Base-by-base conservation (phyloP, 1,140 invertebrate species). In the Laupala kohalensis region DNA sequence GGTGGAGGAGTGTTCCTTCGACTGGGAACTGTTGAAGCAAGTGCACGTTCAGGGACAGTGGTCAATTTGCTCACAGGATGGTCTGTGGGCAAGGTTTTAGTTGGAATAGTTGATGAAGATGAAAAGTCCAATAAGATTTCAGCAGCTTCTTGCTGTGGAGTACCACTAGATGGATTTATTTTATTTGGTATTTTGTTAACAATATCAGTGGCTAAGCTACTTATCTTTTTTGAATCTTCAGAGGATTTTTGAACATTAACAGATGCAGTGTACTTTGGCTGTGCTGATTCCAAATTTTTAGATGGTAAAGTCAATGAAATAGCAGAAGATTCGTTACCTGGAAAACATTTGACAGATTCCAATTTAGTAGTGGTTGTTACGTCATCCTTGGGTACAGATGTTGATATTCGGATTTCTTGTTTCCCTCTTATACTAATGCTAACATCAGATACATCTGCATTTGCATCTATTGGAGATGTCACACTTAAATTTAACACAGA, bases 101-200 rank as follows among this genome's bases (percentile, higher is more conserved):
- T 73, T 74, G 66, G 23, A 76, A 73, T 26, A 71, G 68, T 27
- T n/a, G 85, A 85, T n/a, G 80, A 77, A 24, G 86, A 84, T 0
- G 87, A 87, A 75, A 89, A 88, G 74, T 88, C 87, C 63, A 89
- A 74, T 6, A 89, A 73, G 80, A 88, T 86, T 74, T 88, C 87
- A 0, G 84, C 82, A 0, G 84, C 83, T 74, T 88, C 86, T 74
- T 87, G 85, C 0, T 84, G 82, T 66, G 82, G 83, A 0, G 84
- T 83, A 1, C 81, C 78, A 1, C 80, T 79, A 66, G 65, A 6
- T 19, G 67, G 67, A 19, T 27, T 65, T 26, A 71, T 71, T n/a
- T 71, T 71, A 26, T 71, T 71, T 13, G 69, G 37, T 15, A 53
- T 28, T 23, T 71, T 68, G 23, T 37, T 68, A 23, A 29, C 19